These are phyloP conservation scores for Parnassius smintheus DNA, from an alignment of 2,888 invertebrate genomes.

Conservation along the genomic window DNA sequence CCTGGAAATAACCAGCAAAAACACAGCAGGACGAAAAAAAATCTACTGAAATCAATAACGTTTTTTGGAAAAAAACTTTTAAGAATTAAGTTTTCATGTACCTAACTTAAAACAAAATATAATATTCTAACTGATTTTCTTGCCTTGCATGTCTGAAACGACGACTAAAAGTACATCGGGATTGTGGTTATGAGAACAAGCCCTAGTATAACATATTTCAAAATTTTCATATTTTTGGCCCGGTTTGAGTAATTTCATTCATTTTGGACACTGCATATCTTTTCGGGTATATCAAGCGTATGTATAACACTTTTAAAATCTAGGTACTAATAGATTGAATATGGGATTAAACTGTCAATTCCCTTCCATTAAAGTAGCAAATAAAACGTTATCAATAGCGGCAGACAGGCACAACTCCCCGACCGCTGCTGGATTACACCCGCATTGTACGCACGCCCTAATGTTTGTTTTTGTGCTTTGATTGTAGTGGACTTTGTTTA, in stretches of 20 bases:
- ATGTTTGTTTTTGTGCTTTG: conserved; percentile 29
- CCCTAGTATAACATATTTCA: background rate
- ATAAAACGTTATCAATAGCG: conserved; percentile 21
- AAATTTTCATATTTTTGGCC: background rate
- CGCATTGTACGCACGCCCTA: conserved; percentile 31
- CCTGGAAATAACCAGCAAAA: too few relatives aligned
- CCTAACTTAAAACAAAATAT: background rate
- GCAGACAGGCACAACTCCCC: conserved; percentile 3
- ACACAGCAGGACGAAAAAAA: background rate
- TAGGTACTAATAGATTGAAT: background rate
- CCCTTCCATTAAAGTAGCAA: conserved; percentile 10
- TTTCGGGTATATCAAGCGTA: background rate
- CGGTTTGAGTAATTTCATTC: too few relatives aligned
- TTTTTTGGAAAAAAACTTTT: too few relatives aligned
- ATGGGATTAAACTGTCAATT: conserved; percentile 9
- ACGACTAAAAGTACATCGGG: background rate
- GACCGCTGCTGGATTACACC: conserved; percentile 27
- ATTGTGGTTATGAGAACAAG: background rate
- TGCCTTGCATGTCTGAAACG: background rate
- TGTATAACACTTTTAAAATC: background rate
- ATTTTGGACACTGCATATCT: background rate
- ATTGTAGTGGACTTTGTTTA: conserved; percentile 27
- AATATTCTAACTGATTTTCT: background rate
- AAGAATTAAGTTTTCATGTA: background rate
- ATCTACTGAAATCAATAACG: background rate